These are phyloP conservation scores for Cephus pygmeus DNA, from an alignment of 2,888 invertebrate genomes.

Conservation along the genomic window DNA sequence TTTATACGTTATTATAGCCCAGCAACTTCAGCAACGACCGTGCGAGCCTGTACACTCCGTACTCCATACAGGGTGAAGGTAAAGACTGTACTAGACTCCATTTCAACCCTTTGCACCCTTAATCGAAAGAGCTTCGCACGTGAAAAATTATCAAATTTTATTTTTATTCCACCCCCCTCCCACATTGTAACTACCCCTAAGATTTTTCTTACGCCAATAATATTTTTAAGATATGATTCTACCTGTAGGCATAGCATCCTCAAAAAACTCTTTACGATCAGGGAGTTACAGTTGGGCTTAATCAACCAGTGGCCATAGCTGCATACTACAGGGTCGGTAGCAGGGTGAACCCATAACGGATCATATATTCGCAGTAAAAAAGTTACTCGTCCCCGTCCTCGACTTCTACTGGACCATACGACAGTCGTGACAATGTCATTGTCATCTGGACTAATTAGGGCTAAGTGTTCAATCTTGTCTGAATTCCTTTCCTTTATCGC, in stretches of 20 bases:
- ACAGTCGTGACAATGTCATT: not conserved
- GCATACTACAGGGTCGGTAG: not conserved
- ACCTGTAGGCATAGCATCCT: not conserved
- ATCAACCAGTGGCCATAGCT: not conserved
- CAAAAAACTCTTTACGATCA: not conserved
- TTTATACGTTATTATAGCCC: slow-evolving; percentile 65
- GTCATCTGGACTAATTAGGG: not conserved
- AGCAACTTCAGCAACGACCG: slow-evolving; percentile 48
- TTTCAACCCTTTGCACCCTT: not conserved
- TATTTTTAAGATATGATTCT: slow-evolving; percentile 6
- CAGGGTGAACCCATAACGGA: slow-evolving; percentile 2
- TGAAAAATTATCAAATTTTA: not conserved
- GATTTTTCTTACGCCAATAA: slow-evolving; percentile 16
- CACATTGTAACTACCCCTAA: not conserved
- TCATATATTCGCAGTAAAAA: slow-evolving; percentile 12
- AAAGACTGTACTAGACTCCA: not conserved
- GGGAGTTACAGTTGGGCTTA: not conserved
- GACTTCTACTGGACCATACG: not conserved
- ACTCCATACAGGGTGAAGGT: not conserved
- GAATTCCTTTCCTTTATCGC: not conserved
- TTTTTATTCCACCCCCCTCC: not conserved
- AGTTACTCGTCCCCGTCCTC: not conserved
- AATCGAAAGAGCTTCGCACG: not conserved
- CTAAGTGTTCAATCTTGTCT: not conserved
- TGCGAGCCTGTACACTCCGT: slow-evolving; percentile 46